A percentile compares a stretch with the other conserved stretches of the same genome.
Conservation (phyloP, 92 coral and sea anemone genomes). For the Scolanthus callimorphus region DNA sequence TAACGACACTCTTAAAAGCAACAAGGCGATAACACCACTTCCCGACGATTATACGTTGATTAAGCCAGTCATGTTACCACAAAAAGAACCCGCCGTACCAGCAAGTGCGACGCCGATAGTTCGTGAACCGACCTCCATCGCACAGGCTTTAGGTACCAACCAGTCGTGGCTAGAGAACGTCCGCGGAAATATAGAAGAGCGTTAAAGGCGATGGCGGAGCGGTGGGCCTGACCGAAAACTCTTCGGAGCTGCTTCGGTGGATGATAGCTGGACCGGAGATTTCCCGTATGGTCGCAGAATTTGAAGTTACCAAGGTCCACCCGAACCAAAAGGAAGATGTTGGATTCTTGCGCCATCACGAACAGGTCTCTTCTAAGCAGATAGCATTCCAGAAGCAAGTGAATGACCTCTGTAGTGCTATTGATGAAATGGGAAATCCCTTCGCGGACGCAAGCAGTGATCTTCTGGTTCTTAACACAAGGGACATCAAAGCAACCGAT, state of each 20-base stretch:
- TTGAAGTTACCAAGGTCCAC: background rate
- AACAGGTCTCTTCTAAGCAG: constrained; percentile 10
- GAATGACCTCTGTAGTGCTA: background rate
- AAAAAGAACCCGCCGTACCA: background rate
- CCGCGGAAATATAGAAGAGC: background rate
- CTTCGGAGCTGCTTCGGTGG: constrained; percentile 29
- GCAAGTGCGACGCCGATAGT: background rate
- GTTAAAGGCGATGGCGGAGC: no score
- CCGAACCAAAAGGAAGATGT: background rate
- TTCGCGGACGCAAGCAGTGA: constrained; percentile 18
- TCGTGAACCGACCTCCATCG: no score
- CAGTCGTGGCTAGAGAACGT: background rate
- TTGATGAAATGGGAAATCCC: constrained; percentile 19
- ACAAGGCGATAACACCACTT: constrained; percentile 1
- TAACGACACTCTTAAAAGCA: no score
- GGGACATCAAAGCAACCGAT: constrained; percentile 10
- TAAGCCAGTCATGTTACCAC: background rate
- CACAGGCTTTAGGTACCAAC: background rate
- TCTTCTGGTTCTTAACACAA: constrained; percentile 19
- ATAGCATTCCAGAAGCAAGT: constrained; percentile 20
- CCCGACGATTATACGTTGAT: constrained; percentile 9
- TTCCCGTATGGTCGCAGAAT: no score
- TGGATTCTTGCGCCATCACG: constrained; percentile 20
- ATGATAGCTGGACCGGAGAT: constrained; percentile 39
- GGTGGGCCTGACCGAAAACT: constrained; percentile 25